Base-by-base conservation (phyloP, 2,797 vertebrate species). In the Phoebastria nigripes region DNA sequence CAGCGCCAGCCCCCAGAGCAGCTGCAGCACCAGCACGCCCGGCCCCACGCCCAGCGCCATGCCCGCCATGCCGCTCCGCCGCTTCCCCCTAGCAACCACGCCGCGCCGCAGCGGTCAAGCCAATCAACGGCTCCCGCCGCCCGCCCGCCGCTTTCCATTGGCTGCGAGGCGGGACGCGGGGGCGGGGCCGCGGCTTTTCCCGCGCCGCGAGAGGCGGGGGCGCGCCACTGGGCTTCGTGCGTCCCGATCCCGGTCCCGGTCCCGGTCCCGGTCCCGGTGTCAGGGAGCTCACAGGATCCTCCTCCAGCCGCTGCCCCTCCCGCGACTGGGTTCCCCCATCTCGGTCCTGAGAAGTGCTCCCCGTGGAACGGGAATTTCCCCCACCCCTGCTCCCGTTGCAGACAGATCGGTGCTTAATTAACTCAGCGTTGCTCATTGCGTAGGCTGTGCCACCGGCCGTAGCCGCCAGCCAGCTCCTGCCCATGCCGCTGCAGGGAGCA, bases 1-100 rank as follows among this genome's bases (percentile, higher is more conserved):
- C 29, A 99, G 93, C 51, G 98, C 98, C 31, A 96, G 74, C 3
- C 98, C 98, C 99, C 99, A 99, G 21, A 99, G 94, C 20, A 98
- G 65, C 8, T 96, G 97, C 12, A 99, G 89, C 80, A 98, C 77
- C 90, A 99, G 97, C 25, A 99, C 98, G 0, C 99, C 99, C 1
- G 98, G 96, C 2, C 99, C 99, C 15, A 99, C 98, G 4, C 98
- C 98, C 16, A 99, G 87, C 56, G 98, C 97, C 0, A 92, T 96
- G 41, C 70, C 97, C 2, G 98, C 94, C 99, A 99, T 99, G n/a
- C 77, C 88, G 76, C 47, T 8, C n/a, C 26, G 33, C 55, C 55
- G 35, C 79, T 72, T 92, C 82, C 29, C 29, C 92, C 44, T 90
- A 61, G 92, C 94, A 95, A 88, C 93, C 21, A 65, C 35, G 3